phyloP scores from a whole-genome alignment of 2,797 vertebrate genomes.

The Myotis vivesi region DNA sequence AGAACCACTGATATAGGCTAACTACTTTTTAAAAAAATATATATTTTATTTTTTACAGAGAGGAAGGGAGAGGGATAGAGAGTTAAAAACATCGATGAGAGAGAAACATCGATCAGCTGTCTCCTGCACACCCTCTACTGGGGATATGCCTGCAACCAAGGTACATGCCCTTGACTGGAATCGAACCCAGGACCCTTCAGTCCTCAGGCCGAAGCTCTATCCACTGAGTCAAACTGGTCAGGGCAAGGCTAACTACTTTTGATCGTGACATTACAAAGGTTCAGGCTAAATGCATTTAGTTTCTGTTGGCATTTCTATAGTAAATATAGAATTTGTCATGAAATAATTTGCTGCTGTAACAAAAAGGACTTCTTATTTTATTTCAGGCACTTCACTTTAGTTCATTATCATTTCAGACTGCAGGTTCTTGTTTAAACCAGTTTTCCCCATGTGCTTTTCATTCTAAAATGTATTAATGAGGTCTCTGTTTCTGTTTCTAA shows the following conservation, averaged over 20 bases:
- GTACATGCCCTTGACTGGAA: no score
- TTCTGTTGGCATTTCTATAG: not conserved
- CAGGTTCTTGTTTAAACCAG: slow-evolving; percentile 16
- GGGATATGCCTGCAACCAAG: no score
- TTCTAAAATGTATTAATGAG: not conserved
- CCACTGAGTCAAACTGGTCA: no score
- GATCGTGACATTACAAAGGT: slow-evolving; percentile 25
- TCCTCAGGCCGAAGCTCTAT: no score
- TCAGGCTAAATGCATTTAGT: not conserved
- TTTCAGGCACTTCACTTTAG: not conserved
- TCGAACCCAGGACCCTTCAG: no score
- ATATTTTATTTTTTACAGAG: no score
- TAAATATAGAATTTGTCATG: not conserved
- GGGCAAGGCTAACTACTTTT: not conserved
- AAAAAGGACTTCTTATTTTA: not conserved
- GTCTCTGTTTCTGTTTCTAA: slow-evolving; percentile 22
- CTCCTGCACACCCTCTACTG: no score
- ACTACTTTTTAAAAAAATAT: no score
- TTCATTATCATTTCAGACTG: slow-evolving; percentile 36
- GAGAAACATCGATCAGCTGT: no score
- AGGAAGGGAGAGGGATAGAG: no score
- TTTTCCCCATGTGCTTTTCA: slow-evolving; percentile 8
- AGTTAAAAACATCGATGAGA: no score
- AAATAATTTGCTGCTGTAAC: slow-evolving; percentile 13
- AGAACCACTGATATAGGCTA: no score